A percentile compares a stretch with the other conserved stretches of the same genome.
phyloP scores from a whole-genome alignment of 1,140 invertebrate species.

The Dreissena polymorpha region DNA sequence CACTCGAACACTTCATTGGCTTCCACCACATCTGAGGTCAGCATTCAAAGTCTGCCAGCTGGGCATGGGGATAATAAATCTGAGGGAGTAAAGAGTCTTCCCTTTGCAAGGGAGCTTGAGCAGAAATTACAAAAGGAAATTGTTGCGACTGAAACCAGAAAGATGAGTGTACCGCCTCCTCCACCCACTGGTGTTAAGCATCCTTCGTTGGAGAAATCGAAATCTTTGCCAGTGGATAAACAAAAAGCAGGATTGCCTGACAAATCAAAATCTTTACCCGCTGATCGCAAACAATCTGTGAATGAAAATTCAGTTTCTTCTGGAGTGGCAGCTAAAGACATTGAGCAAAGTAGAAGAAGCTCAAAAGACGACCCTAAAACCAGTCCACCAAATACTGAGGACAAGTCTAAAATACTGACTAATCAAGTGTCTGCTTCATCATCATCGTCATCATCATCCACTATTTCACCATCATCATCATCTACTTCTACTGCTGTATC shows the following conservation, averaged over 20 bases:
- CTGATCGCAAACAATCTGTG: constrained; percentile 10
- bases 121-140: constrained; percentile 55
- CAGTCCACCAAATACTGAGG: constrained; percentile 14
- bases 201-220: constrained; percentile 24
- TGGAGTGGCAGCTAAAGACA: constrained; percentile 11
- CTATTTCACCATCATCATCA: constrained; percentile 32
- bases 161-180: constrained; percentile 42
- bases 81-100: constrained; percentile 57
- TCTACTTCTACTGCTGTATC: no score
- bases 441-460: constrained; percentile 12
- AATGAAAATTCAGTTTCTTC: constrained; percentile 32
- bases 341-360: constrained; percentile 14
- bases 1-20: constrained; percentile 25
- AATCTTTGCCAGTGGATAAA: not conserved
- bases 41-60: constrained; percentile 32
- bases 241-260: constrained; percentile 2
- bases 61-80: constrained; percentile 13
- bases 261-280: constrained; percentile 35
- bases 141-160: constrained; percentile 9
- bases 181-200: constrained; percentile 19
- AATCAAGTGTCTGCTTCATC: not conserved
- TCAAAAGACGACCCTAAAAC: constrained; percentile 44
- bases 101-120: constrained; percentile 72
- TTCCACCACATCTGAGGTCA: constrained; percentile 58
- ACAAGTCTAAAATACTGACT: constrained; percentile 36